Evolutionary conservation across 2,113 vertebrate species (phyloP), one percentile per base, ranked within the genome.

Genomic region (Odontophorus gujanensis): DNA sequence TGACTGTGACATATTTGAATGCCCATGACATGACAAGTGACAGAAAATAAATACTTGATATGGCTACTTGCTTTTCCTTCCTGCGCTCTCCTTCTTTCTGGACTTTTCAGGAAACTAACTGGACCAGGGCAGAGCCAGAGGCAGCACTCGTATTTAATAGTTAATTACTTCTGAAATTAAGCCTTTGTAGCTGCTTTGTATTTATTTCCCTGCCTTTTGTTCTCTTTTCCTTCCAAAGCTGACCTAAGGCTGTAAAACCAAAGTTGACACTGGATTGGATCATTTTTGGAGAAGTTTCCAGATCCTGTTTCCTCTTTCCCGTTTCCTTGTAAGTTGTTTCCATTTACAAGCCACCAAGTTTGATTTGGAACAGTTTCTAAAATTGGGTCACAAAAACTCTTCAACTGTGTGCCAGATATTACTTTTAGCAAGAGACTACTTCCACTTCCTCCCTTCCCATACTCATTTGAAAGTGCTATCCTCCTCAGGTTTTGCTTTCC

Each of bases 141-240:
- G 40, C 1, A 1, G 9, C 14, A 55, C 4, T 71, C 1, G 0
- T 30, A 21, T 59, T 63, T 83, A 61, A 5, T 19, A 48, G 11
- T 28, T 34, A 63, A 5, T 30, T 74, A 18, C 18, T 62, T 18
- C 2, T 58, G 43, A 65, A 55, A 67, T 42, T n/a, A n/a, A 61
- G 12, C 40, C 75, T 58, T n/a, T 58, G 55, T 58, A 75, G 7
- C 5, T 8, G 21, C 55, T 75, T 58, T 30, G 18, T 61, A 15
- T 68, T 88, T 85, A 30, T 79, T 32, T 84, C 53, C 59, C 8
- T 28, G 15, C 40, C 8, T 79, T 68, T 57, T 62, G 32, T 68
- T 79, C 47, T 48, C 14, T 18, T 84, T 83, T 77, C 13, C 30
- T 78, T 80, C 36, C 28, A 75, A 50, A 57, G 24, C 15, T 80